Evolutionary conservation across 2,113 vertebrate genomes (phyloP).

Genomic region (Saguinus midas): DNA sequence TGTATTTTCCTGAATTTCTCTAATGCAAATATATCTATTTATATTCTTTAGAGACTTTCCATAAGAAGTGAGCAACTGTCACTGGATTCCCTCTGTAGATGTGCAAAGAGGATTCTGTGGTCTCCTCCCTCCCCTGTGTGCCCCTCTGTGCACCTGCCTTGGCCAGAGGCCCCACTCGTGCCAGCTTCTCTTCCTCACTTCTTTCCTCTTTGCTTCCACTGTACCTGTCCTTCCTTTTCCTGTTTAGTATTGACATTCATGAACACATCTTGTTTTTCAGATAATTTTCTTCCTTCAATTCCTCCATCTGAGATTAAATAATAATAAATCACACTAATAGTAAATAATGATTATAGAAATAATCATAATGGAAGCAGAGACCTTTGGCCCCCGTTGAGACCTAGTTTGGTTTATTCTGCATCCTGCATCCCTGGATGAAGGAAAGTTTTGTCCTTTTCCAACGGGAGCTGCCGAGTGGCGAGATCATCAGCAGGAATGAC

Average conservation of each 20-base stretch:
- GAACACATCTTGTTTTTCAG: neutral
- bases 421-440: neutral
- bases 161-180: no score
- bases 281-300: neutral
- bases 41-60: neutral
- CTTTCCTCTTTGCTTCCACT: neutral
- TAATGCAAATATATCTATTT: neutral
- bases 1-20: neutral
- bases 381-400: neutral
- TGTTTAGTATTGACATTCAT: neutral
- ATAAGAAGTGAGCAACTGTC: neutral
- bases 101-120: neutral
- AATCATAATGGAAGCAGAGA: neutral
- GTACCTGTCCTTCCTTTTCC: neutral
- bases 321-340: neutral
- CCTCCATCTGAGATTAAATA: neutral
- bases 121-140: neutral
- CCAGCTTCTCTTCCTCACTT: neutral
- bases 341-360: neutral
- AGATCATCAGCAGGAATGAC: neutral
- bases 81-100: neutral
- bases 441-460: neutral
- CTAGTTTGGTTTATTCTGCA: slow-evolving; percentile 53
- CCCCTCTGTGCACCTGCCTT: neutral
- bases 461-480: neutral